Conservation (phyloP, 2,888 invertebrate species). For the Orchestes rusci region DNA sequence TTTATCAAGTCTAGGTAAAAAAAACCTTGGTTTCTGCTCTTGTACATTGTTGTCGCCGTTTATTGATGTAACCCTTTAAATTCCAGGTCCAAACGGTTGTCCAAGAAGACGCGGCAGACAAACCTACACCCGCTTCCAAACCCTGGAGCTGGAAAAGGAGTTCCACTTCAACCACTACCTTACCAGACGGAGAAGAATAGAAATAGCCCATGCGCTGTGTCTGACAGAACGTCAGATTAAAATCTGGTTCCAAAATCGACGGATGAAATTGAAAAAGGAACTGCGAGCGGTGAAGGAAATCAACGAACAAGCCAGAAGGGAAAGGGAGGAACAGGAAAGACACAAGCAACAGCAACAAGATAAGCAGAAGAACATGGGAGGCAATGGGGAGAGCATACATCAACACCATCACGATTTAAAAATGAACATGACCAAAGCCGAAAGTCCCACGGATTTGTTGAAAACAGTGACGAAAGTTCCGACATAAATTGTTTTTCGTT, state of each 20-base stretch:
- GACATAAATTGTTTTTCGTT: conserved; percentile 52
- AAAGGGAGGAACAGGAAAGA: conserved; percentile 84
- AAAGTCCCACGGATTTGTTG: conserved; percentile 65
- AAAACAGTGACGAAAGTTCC: conserved; percentile 72
- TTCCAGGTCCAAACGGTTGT: conserved; percentile 92
- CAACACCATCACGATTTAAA: conserved; percentile 62
- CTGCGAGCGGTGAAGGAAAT: conserved; percentile 90
- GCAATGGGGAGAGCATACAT: conserved; percentile 55
- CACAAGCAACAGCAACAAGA: conserved; percentile 86
- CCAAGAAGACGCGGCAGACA: conserved; percentile 91
- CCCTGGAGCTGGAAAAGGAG: conserved; percentile 95
- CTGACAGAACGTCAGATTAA: conserved; percentile 87
- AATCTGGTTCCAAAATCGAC: conserved; percentile 94
- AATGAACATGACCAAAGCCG: conserved; percentile 63
- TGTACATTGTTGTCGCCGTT: neutral
- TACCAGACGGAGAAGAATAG: conserved; percentile 78
- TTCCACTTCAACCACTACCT: conserved; percentile 98
- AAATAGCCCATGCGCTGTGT: conserved; percentile 72
- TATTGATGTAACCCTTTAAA: conserved; percentile 22
- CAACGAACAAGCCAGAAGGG: conserved; percentile 86
- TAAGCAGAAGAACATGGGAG: conserved; percentile 70
- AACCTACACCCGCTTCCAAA: conserved; percentile 98
- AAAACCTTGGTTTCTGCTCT: neutral
- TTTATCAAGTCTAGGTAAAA: conserved; percentile 6
- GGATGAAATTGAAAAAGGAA: conserved; percentile 96